Percentiles rank a stretch among this genome's conserved stretches.
phyloP scores from a whole-genome alignment of 1,140 invertebrate species.

The Apis dorsata region DNA sequence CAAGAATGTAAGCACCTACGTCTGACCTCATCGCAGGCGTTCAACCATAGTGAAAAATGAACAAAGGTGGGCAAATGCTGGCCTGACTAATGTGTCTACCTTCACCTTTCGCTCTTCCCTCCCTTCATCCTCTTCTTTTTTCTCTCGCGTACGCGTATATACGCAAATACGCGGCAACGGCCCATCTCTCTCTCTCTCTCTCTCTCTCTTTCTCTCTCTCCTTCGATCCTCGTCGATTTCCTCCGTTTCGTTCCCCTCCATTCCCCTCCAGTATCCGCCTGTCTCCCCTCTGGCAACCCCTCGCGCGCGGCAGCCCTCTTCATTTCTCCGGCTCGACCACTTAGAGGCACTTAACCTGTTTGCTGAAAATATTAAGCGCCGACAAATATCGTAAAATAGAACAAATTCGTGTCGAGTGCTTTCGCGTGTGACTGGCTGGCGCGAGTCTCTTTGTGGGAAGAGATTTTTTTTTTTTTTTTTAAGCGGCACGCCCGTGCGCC shows the following conservation, averaged over 20 bases:
- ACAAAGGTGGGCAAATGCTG: conserved; percentile 48
- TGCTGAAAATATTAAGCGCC: conserved; percentile 70
- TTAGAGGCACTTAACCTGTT: conserved; percentile 70
- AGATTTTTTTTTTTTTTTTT: conserved; percentile 44
- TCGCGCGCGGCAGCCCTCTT: conserved; percentile 18
- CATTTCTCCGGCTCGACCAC: conserved; percentile 54
- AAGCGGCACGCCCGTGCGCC: conserved; percentile 32
- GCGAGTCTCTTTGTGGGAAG: conserved; percentile 57
- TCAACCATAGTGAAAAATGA: conserved; percentile 38
- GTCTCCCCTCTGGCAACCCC: conserved; percentile 11
- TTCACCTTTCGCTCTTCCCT: conserved; percentile 12
- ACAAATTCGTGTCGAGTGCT: conserved; percentile 69
- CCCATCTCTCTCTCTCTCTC: conserved; percentile 3
- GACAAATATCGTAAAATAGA: conserved; percentile 69
- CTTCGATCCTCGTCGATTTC: conserved; percentile 23
- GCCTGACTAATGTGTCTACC: conserved; percentile 41
- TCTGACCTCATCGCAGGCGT: conserved; percentile 10
- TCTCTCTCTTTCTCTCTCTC: conserved; percentile 6
- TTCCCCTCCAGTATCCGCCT: not conserved
- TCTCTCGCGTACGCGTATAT: not conserved
- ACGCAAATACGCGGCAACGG: not conserved
- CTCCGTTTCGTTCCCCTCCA: not conserved
- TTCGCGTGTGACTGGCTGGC: conserved; percentile 59
- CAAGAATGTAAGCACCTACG: not conserved
- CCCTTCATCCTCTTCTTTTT: not conserved